Percentiles rank a stretch among this genome's conserved stretches.
These are phyloP conservation scores for Hydrotaea cyrtoneurina DNA, from an alignment of 2,888 invertebrate genomes.

Conservation along the genomic window DNA sequence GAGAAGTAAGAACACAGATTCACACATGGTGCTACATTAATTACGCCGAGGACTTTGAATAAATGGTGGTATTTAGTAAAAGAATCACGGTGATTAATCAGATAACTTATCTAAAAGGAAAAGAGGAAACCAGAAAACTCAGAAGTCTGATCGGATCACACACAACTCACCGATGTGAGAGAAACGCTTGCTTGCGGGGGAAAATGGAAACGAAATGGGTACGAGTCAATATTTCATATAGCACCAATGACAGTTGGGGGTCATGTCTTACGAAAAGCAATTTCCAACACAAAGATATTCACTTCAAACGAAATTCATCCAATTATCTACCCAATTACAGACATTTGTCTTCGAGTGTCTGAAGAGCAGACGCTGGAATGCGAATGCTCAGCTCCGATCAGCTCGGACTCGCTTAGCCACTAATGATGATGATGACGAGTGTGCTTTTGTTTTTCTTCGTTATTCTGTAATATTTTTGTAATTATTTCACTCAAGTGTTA, in stretches of 20 bases:
- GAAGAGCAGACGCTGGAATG: constrained; percentile 13
- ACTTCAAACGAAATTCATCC: neutral
- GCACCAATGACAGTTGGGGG: constrained; percentile 8
- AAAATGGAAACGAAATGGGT: no score
- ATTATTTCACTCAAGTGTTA: constrained; percentile 13
- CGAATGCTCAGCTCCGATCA: neutral
- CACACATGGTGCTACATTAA: neutral
- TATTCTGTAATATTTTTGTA: neutral
- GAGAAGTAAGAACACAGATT: neutral
- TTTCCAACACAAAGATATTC: neutral
- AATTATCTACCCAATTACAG: neutral
- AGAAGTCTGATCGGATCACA: neutral
- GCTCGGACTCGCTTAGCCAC: no score
- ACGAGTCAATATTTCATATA: neutral
- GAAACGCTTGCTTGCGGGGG: no score
- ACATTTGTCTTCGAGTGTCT: constrained; percentile 29
- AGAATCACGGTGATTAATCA: neutral
- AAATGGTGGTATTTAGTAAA: neutral
- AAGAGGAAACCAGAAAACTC: neutral
- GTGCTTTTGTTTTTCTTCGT: neutral
- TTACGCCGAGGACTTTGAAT: neutral
- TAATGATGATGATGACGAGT: neutral
- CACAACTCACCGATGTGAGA: no score
- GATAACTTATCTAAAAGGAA: neutral
- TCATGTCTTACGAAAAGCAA: neutral